Evolutionary conservation across 2,113 vertebrate genomes (phyloP), one percentile per base, ranked within the genome.

Genomic region (Takifugu flavidus): DNA sequence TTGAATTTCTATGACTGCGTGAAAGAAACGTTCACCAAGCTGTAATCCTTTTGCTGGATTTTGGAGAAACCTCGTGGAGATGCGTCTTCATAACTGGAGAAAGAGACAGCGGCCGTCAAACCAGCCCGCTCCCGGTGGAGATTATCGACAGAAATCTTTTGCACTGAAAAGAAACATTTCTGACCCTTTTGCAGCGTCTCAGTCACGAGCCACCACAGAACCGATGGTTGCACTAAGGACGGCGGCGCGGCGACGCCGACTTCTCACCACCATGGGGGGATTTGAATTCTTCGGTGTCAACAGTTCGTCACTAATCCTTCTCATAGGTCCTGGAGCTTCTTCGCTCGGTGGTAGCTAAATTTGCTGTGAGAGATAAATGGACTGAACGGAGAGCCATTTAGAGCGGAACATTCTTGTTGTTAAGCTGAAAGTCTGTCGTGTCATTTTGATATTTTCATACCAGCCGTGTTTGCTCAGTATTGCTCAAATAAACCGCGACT

Each of bases 31-130:
- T 31, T 59, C 25, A 75, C 72, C 64, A 59, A 63, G 45, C 57
- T 80, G 56, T 64, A 83, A 85, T 86, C 83, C 53, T 75, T 25
- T 82, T 88, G 86, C 85, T 89, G 87, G 86, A 90, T 74, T 74
- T 73, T 20, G 58, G 56, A 71, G 44, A 46, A 25, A 26, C 59
- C 28, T 27, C 25, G 4, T 25, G 31, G 55, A 64, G 62, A 53
- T 73, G 52, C 52, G 53, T 51, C 50, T 51, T 54, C 50, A 47
- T 28, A 74, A 64, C 54, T 64, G 42, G 69, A 78, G 58, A 59
- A 64, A 26, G 59, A 49, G 20, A 52, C 15, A 15, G 54, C 56
- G 57, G 31, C 51, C 7, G 49, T 26, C 29, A 31, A 31, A 31
- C 31, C 8, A 34, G 31, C 31, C 20, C 29, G 31, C 31, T 34